phyloP scores from a whole-genome alignment of 2,113 vertebrate species.

The Stomatorhinus ivindoensis region DNA sequence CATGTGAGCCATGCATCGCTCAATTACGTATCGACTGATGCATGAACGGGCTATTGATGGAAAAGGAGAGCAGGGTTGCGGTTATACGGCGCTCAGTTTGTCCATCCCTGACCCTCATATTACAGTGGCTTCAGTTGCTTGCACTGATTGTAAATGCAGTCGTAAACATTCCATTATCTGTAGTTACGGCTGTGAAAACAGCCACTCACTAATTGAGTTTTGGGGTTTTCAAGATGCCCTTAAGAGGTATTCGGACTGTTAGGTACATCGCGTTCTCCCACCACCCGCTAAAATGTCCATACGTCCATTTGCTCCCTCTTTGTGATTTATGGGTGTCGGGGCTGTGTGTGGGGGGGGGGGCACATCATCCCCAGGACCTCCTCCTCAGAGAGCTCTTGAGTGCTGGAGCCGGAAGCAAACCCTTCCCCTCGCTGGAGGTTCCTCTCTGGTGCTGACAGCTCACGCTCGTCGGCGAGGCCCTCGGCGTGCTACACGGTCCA shows the following conservation, averaged over 20 bases:
- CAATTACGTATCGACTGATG: not conserved
- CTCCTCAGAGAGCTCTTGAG: not conserved
- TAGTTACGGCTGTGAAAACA: not conserved
- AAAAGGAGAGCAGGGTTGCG: not conserved
- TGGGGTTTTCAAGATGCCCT: not conserved
- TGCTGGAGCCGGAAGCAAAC: not conserved
- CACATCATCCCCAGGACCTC: not conserved
- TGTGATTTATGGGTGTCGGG: not conserved
- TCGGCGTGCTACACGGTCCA: not conserved
- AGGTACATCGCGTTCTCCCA: not conserved
- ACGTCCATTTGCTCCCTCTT: not conserved
- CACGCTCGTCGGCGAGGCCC: too few relatives aligned
- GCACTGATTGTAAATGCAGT: not conserved
- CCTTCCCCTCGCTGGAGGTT: not conserved
- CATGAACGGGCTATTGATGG: not conserved
- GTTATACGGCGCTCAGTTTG: not conserved
- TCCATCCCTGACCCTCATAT: not conserved
- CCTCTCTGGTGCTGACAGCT: not conserved
- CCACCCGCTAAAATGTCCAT: not conserved
- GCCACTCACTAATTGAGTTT: not conserved
- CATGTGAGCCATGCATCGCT: not conserved
- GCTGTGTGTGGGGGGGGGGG: not conserved
- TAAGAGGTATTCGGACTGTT: not conserved
- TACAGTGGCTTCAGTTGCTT: not conserved
- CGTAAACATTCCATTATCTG: not conserved